phyloP scores from a whole-genome alignment of 53 echinoderm and acorn worm species.

The Holothuria leucospilota region DNA sequence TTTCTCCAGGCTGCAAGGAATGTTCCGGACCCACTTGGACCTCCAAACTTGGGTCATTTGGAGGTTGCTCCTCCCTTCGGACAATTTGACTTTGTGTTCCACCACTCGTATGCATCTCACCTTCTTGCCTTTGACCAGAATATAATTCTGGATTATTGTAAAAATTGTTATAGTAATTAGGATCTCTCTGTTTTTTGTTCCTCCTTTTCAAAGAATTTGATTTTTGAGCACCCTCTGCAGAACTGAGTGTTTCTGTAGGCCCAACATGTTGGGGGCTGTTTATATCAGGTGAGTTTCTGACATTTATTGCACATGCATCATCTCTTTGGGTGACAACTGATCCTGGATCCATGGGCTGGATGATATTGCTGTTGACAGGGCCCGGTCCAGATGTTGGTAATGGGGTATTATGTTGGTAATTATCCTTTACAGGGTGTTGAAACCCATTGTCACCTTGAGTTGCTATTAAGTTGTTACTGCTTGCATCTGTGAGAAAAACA shows the following conservation, averaged over 20 bases:
- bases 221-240: slow-evolving; percentile 28
- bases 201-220: slow-evolving; percentile 66
- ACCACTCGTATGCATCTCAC: slow-evolving; percentile 32
- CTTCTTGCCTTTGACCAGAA: background rate
- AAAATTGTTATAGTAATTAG: slow-evolving; percentile 78
- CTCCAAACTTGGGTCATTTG: background rate
- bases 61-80: background rate
- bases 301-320: slow-evolving; percentile 20
- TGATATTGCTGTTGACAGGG: background rate
- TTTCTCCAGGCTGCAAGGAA: background rate
- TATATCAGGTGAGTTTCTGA: background rate
- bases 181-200: slow-evolving; percentile 93
- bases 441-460: background rate
- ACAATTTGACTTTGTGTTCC: background rate
- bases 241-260: background rate
- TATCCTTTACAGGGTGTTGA: background rate
- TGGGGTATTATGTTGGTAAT: background rate
- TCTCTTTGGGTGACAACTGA: background rate
- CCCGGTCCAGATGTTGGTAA: too few species aligned
- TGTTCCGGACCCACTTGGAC: background rate
- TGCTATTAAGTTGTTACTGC: background rate
- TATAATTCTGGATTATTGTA: slow-evolving; percentile 61
- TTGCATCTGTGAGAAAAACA: background rate
- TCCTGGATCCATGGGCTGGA: background rate
- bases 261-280: background rate